Base-by-base conservation (phyloP, 2,113 vertebrate species). In the Ranitomeya variabilis region DNA sequence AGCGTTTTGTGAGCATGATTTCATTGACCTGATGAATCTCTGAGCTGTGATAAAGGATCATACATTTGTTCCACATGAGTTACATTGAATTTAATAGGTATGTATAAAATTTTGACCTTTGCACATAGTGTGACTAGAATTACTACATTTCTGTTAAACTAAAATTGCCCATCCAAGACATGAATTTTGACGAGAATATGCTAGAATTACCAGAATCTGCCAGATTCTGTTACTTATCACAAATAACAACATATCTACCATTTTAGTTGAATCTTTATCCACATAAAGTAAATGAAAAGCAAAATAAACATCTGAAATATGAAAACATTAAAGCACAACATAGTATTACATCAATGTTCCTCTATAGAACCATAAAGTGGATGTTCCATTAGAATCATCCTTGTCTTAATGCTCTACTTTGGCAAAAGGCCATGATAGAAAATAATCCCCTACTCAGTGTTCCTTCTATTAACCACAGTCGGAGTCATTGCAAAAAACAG, bases 21-120 rank as follows among this genome's bases (percentile, higher is more conserved):
- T 62, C 15, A 62, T 62, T 62, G 80, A 62, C 80, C 57, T 81
- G 23, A 81, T 18, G 59, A 81, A 62, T 81, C 79, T 80, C 55
- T 81, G 26, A 37, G 23, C 26, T 37, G 80, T 81, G 57, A 81
- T 62, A 81, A 37, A 80, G 23, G 57, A 59, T 60, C 19, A 59
- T 31, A 80, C 23, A 19, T 62, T 81, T 81, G 57, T 81, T 54
- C 14, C 80, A 81, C 23, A 62, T 62, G 23, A 81, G 11, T 62
- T 37, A 81, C 19, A 37, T 80, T 10, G 59, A 81, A 81, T 81
- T 37, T 81, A 62, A 62, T 62, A 16, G 7, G 2, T 11, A 62
- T 60, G 12, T 26, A 62, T 81, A 62, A 81, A 81, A 62, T 62
- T 15, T 10, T 59, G 80, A 81, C 80, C 57, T 81, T 62, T 81